Conservation (phyloP, 2,113 vertebrate species). For the Rhea pennata region DNA sequence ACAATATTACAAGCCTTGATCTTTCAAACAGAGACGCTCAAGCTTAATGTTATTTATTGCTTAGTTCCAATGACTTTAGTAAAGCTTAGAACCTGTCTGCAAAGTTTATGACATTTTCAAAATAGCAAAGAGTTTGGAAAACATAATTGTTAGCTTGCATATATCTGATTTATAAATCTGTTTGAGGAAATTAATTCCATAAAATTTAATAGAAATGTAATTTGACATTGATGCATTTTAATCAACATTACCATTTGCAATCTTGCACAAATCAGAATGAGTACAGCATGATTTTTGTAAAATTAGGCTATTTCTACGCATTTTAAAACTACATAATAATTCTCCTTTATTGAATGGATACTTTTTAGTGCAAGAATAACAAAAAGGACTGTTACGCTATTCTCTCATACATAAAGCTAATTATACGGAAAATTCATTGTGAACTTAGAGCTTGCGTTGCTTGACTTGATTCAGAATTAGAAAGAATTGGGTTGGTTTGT, state of each 20-base stretch:
- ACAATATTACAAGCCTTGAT: neutral
- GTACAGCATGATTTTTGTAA: neutral
- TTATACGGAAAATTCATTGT: slow-evolving; percentile 23
- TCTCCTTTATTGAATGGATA: neutral
- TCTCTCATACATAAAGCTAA: neutral
- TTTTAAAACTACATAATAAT: neutral
- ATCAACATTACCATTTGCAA: neutral
- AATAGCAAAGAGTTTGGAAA: neutral
- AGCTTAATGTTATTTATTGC: neutral
- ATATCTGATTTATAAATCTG: neutral
- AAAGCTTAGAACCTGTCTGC: neutral
- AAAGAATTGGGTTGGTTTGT: neutral
- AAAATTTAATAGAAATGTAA: neutral
- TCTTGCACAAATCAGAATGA: neutral
- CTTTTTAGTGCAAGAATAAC: neutral
- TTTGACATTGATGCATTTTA: neutral
- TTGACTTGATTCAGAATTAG: slow-evolving; percentile 2
- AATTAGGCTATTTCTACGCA: neutral
- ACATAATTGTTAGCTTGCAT: neutral
- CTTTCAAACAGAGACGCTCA: neutral
- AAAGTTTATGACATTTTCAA: neutral
- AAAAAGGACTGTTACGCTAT: neutral
- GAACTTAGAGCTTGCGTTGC: neutral
- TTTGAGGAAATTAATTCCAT: neutral
- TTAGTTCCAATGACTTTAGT: neutral